Evolutionary conservation across 2,797 vertebrate genomes (phyloP), one percentile per base, ranked within the genome.

Genomic region (Acanthurus lineatus): DNA sequence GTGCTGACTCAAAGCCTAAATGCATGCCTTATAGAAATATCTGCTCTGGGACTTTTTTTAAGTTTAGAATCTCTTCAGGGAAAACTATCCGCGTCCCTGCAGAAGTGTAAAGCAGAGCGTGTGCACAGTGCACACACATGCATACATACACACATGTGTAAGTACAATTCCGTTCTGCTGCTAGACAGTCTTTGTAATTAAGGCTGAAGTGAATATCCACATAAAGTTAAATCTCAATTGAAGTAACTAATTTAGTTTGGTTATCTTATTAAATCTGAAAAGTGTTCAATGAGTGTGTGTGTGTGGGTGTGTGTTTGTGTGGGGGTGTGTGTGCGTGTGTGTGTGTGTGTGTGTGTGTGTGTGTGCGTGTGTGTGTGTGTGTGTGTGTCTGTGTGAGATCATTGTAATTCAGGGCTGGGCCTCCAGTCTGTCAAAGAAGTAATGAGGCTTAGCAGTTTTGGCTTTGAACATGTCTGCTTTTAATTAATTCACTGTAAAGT

Each of bases 171-270:
- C 17, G 42, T 77, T 48, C 14, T 47, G 47, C 65, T 58, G 38
- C 58, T 54, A 48, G 87, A 86, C 83, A 81, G 78, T 51, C 58
- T 86, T 86, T 86, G 66, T 92, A 92, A 93, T 93, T 92, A 88
- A 88, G 40, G 62, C 76, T 88, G 90, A 91, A 81, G 83, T 83
- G 86, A 84, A 81, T 79, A 83, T 82, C 69, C 47, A 84, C 65
- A 87, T 61, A 83, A 76, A 79, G 85, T 84, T 84, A 86, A 84
- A 87, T 84, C 80, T 71, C 59, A 83, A 68, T 80, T 85, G 32
- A 88, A 84, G 85, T 75, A 73, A 76, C 67, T 82, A 66, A 89
- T 91, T 91, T 81, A 58, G 61, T 80, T 82, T 88, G 54, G 70
- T 81, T 83, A 83, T 89, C 82, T 87, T 70, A 56, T 78, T 28